A percentile compares a stretch with the other conserved stretches of the same genome.
These are phyloP conservation scores for Pseudeuparius sepicola DNA, from an alignment of 2,888 invertebrate genomes.

Conservation along the genomic window DNA sequence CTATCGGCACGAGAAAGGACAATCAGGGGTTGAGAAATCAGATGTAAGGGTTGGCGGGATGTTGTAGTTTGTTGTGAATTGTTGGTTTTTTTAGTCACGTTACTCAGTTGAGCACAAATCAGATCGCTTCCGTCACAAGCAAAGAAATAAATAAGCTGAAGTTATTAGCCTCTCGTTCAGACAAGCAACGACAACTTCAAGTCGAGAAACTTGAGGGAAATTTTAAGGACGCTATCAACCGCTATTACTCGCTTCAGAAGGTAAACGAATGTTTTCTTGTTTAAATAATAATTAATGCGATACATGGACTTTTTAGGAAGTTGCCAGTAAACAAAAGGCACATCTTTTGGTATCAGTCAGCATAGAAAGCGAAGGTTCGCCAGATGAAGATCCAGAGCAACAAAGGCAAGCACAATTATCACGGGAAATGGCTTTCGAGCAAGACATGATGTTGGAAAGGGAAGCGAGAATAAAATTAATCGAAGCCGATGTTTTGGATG, in stretches of 20 bases:
- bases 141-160: constrained; percentile 63
- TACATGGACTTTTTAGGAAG: constrained; percentile 39
- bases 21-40: constrained; percentile 55
- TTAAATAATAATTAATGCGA: no score
- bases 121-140: constrained; percentile 61
- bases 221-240: constrained; percentile 65
- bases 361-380: constrained; percentile 32
- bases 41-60: constrained; percentile 42
- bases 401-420: constrained; percentile 39
- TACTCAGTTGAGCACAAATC: constrained; percentile 64
- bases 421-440: constrained; percentile 64
- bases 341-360: constrained; percentile 40
- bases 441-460: constrained; percentile 68
- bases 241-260: constrained; percentile 66
- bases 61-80: background rate
- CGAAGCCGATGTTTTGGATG: constrained; percentile 72
- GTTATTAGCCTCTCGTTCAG: constrained; percentile 57
- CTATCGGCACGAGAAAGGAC: constrained; percentile 66
- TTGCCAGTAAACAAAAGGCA: constrained; percentile 60
- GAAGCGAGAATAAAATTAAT: constrained; percentile 71
- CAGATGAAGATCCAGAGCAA: constrained; percentile 36
- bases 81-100: constrained; percentile 50
- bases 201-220: constrained; percentile 74
- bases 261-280: constrained; percentile 46
- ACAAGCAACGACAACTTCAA: constrained; percentile 73